Evolutionary conservation across 2,797 vertebrate species (phyloP).

Genomic region (Eulemur albifrons): DNA sequence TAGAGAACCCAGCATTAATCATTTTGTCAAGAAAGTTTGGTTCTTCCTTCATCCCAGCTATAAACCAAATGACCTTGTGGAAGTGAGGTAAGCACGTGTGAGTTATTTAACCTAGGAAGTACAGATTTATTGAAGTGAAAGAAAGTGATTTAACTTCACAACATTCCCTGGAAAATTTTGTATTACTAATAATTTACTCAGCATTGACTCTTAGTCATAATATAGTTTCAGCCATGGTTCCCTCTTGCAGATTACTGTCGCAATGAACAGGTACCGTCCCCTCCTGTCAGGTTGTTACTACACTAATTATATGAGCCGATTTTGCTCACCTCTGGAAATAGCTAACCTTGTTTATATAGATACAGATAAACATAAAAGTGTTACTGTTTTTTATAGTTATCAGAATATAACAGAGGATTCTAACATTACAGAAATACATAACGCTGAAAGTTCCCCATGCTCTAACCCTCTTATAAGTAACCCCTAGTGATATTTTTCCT

Average conservation of each 20-base stretch:
- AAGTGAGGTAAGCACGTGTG: slow-evolving; percentile 92
- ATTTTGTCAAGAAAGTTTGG: slow-evolving; percentile 99
- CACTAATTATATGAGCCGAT: neutral
- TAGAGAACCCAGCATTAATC: slow-evolving; percentile 96
- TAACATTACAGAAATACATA: neutral
- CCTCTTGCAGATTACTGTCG: neutral
- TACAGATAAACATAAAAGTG: neutral
- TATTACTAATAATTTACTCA: neutral
- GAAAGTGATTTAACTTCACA: neutral
- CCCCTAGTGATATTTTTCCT: neutral
- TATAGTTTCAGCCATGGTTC: neutral
- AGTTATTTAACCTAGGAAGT: neutral
- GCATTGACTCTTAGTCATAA: neutral
- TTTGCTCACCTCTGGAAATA: neutral
- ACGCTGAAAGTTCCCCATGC: neutral
- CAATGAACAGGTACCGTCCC: neutral
- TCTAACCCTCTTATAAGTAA: neutral
- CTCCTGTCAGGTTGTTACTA: neutral
- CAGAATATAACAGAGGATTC: neutral
- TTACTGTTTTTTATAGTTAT: neutral
- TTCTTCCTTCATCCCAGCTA: slow-evolving; percentile 99
- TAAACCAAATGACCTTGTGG: slow-evolving; percentile 98
- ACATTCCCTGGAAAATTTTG: neutral
- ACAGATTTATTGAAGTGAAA: neutral
- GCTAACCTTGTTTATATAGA: neutral